Evolutionary conservation across 2,888 invertebrate species (phyloP).

Genomic region (Exephanes ischioxanthus): DNA sequence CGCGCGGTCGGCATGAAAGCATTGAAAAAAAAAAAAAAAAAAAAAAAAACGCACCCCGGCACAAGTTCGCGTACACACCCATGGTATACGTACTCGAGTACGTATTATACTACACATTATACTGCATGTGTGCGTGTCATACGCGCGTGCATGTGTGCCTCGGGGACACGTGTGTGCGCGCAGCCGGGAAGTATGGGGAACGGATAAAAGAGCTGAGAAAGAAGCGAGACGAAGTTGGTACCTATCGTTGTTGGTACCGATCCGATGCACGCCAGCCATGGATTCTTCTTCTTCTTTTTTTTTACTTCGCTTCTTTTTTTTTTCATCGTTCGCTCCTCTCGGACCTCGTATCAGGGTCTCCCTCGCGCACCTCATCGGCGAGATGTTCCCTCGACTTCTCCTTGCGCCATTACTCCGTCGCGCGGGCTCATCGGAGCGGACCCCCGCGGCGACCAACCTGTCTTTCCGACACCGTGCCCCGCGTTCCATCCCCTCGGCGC

Average conservation of each 20-base stretch:
- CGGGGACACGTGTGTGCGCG: constrained; percentile 34
- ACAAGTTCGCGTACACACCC: constrained; percentile 69
- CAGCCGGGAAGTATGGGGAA: constrained; percentile 18
- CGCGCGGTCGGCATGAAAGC: constrained; percentile 84
- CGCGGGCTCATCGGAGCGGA: constrained; percentile 77
- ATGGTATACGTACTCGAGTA: constrained; percentile 74
- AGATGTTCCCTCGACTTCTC: constrained; percentile 60
- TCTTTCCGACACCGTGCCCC: constrained; percentile 82
- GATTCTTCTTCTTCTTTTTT: constrained; percentile 27
- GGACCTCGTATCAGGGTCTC: constrained; percentile 52
- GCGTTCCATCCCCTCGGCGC: constrained; percentile 41
- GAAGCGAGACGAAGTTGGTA: constrained; percentile 34
- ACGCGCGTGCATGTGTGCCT: constrained; percentile 56
- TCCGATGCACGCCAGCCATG: constrained; percentile 15
- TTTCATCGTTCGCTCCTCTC: constrained; percentile 46
- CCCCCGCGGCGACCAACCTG: constrained; percentile 84
- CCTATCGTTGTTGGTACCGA: constrained; percentile 35
- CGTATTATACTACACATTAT: constrained; percentile 65
- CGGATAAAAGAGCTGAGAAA: constrained; percentile 11
- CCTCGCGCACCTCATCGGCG: constrained; percentile 34
- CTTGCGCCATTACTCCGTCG: constrained; percentile 72
- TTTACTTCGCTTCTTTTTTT: constrained; percentile 57
- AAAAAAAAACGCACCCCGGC: constrained; percentile 40
- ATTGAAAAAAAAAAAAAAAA: constrained; percentile 73
- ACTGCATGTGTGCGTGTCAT: constrained; percentile 8